Percentiles rank a stretch among this genome's conserved stretches.
Evolutionary conservation across 2,797 vertebrate species (phyloP).

Genomic region (Pseudocheirus occidentalis): DNA sequence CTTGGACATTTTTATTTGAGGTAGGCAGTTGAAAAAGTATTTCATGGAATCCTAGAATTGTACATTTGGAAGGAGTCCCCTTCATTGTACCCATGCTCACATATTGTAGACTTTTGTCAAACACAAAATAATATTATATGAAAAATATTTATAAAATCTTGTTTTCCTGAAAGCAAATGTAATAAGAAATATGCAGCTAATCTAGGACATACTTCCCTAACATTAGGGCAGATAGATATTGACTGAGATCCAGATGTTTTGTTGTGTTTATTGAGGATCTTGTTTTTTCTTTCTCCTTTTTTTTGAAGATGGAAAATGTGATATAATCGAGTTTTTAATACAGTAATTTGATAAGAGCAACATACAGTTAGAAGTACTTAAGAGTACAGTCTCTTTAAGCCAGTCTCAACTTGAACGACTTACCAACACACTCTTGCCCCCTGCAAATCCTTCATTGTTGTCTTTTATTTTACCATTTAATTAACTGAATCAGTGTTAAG

Average conservation of each 20-base stretch:
- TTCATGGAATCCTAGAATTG: background rate
- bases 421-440: background rate
- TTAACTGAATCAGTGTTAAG: background rate
- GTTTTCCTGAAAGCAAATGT: background rate
- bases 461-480: background rate
- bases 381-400: background rate
- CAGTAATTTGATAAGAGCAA: background rate
- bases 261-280: background rate
- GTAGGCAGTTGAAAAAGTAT: background rate
- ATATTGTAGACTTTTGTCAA: background rate
- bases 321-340: background rate
- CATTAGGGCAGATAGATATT: background rate
- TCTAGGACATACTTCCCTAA: background rate
- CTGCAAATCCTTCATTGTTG: background rate
- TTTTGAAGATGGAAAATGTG: background rate
- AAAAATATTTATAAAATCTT: background rate
- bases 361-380: background rate
- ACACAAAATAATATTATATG: background rate
- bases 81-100: background rate
- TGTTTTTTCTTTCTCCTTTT: background rate
- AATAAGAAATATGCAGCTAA: background rate
- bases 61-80: background rate
- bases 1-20: background rate
- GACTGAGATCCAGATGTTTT: background rate
- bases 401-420: background rate